A percentile compares a stretch with the other conserved stretches of the same genome.
phyloP scores from a whole-genome alignment of 2,113 vertebrate genomes.

The Micromys minutus region DNA sequence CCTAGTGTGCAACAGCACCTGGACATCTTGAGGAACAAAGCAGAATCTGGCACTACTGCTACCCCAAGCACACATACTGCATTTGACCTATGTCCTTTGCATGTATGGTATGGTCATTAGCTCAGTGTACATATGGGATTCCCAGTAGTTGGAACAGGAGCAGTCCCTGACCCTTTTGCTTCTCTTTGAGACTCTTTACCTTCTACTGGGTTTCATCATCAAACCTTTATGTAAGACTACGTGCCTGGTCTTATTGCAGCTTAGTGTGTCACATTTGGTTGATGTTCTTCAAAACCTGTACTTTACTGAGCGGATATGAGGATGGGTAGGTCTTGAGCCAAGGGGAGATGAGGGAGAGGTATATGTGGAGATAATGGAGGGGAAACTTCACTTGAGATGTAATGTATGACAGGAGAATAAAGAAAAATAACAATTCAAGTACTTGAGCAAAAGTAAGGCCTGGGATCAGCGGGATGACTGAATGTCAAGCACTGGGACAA shows the following conservation, averaged over 20 bases:
- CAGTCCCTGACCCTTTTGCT: not conserved
- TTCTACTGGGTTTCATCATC: not conserved
- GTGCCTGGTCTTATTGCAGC: not conserved
- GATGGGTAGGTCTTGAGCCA: not conserved
- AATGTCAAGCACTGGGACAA: accelerated
- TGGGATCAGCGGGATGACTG: not conserved
- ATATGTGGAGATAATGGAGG: not conserved
- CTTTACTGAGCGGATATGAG: not conserved
- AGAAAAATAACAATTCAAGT: not conserved
- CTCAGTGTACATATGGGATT: not conserved
- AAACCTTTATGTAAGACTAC: not conserved
- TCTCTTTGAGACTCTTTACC: not conserved
- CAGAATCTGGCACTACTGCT: too few species aligned
- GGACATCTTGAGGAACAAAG: too few species aligned
- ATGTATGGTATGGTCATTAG: too few species aligned
- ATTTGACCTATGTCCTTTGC: too few species aligned
- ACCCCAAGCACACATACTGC: too few species aligned
- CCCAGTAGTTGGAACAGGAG: not conserved
- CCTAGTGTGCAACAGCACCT: too few species aligned
- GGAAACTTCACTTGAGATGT: not conserved
- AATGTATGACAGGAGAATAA: not conserved
- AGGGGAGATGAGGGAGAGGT: not conserved
- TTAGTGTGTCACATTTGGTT: not conserved
- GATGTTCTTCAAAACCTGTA: not conserved
- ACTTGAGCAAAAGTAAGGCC: not conserved